Evolutionary conservation across 1,140 invertebrate genomes (phyloP), one percentile per base, ranked within the genome.

Genomic region (Coboldia fuscipes): DNA sequence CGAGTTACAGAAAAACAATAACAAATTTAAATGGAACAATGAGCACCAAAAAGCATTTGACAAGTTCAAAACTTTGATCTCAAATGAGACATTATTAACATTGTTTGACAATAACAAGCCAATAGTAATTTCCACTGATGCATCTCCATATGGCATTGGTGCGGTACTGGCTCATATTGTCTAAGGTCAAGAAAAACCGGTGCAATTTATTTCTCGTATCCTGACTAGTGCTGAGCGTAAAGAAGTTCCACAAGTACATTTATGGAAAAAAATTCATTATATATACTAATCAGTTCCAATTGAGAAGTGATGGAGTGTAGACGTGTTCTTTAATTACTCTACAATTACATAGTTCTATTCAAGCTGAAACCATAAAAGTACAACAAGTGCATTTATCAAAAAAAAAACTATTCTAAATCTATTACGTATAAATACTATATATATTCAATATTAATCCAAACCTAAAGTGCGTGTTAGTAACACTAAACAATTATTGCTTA

Each of bases 161-260:
- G 44, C 38, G 6, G 39, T 54, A 9, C 31, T 53, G 7, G 40
- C 42, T 8, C 47, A 54, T 22, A 22, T 39, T 19, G n/a, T 40
- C 2, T 30, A 46, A 22, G 41, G 41, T 14, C 21, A 41, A 30
- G 46, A 47, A 50, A 42, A 32, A 32, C 52, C 49, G 7, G 45
- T 63, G 16, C 45, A 47, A 23, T 62, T 51, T 42, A 50, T 48
- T 9, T 59, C 51, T 8, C 37, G 50, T 33, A 37, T 50, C 5
- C 37, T 62, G 15, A 56, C 48, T 7, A n/a, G 35, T 19, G 39
- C 50, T 14, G 47, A 65, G 41, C 24, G 44, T 45, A 7, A 45
- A 56, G 30, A 37, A 42, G 27, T 59, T 57, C 42, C 44, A 47
- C 34, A 39, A 50, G 27, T 55, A 48, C 38, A 41, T 42, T n/a